Conservation (phyloP, 2,113 vertebrate genomes). For the Mustela lutreola region DNA sequence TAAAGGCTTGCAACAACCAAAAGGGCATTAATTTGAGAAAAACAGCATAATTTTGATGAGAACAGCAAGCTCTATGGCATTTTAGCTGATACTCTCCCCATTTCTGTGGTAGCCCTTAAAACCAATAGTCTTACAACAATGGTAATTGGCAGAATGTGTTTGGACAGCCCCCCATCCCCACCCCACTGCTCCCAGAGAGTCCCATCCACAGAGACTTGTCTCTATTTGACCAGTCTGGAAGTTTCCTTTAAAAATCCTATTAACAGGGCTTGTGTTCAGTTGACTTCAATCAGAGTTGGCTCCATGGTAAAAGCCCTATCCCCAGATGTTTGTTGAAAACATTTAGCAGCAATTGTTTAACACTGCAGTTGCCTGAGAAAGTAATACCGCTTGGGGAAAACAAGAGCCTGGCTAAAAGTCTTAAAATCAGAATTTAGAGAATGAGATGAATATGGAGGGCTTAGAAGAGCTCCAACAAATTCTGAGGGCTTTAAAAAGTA, state of each 20-base stretch:
- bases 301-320: neutral
- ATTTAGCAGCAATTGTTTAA: slow-evolving; percentile 30
- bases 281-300: neutral
- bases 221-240: neutral
- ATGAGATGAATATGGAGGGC: neutral
- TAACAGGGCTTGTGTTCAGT: neutral
- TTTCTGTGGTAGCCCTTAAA: neutral
- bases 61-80: neutral
- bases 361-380: neutral
- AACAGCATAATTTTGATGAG: neutral
- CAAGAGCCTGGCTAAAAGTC: neutral
- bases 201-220: neutral
- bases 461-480: neutral
- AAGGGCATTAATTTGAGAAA: neutral
- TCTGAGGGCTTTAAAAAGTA: neutral
- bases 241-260: neutral
- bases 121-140: neutral
- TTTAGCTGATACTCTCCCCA: neutral
- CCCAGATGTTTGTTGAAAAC: neutral
- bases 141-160: neutral
- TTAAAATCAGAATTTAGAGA: neutral
- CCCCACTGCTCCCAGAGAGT: neutral
- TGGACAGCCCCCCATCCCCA: neutral
- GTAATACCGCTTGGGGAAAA: neutral
- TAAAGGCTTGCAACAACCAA: neutral